Percentiles rank a stretch among this genome's conserved stretches.
Evolutionary conservation across 2,888 invertebrate genomes (phyloP).

Genomic region (Xestia ashworthii): DNA sequence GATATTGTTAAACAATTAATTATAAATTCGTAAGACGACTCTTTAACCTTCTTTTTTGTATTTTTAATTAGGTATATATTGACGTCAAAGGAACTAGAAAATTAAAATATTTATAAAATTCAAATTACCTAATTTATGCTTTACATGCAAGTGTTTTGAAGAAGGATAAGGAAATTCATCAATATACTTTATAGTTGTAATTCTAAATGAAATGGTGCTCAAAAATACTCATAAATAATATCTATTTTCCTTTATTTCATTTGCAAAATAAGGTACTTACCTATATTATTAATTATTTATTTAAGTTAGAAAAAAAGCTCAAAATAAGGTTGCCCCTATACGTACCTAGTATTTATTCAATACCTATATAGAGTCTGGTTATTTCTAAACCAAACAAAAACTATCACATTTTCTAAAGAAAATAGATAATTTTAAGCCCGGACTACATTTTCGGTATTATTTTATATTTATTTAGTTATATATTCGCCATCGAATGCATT

Average conservation of each 20-base stretch:
- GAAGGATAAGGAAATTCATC: neutral
- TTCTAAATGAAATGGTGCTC: conserved; percentile 18
- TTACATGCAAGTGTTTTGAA: neutral
- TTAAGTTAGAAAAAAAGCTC: conserved; percentile 36
- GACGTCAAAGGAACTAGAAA: conserved; percentile 6
- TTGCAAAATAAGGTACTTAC: neutral
- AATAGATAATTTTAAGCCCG: neutral
- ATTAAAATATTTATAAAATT: neutral
- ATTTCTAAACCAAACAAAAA: neutral
- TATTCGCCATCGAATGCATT: conserved; percentile 60
- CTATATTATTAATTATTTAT: neutral
- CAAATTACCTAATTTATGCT: neutral
- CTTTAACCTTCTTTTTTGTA: conserved; percentile 13
- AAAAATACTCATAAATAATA: conserved; percentile 40
- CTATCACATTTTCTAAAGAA: neutral
- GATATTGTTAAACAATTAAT: neutral
- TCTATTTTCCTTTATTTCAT: conserved; percentile 1
- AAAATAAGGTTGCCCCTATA: conserved; percentile 57
- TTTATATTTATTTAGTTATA: conserved; percentile 32
- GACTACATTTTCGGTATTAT: conserved; percentile 22
- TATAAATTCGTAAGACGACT: neutral
- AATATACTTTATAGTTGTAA: conserved; percentile 1
- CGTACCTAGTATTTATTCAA: conserved; percentile 36
- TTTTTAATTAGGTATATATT: conserved; percentile 16
- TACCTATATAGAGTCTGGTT: neutral